Percentiles rank a stretch among this genome's conserved stretches.
Evolutionary conservation across 2,888 invertebrate genomes (phyloP).

Genomic region (Epirrita christyi): DNA sequence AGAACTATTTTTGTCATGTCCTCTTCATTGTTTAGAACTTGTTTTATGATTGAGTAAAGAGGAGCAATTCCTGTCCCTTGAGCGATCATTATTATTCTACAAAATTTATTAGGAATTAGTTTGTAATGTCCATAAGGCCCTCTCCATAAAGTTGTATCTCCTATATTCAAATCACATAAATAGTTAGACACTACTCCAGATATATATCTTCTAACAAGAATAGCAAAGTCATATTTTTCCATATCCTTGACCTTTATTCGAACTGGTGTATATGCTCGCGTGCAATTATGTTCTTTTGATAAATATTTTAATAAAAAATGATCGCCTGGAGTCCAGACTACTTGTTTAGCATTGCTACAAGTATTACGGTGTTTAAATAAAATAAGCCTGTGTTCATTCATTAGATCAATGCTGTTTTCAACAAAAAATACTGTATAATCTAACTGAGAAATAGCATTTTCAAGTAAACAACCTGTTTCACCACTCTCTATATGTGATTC

Average conservation of each 20-base stretch:
- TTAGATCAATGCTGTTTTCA: slow-evolving; percentile 46
- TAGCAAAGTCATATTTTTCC: slow-evolving; percentile 76
- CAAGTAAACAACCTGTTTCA: slow-evolving; percentile 14
- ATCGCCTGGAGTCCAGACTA: slow-evolving; percentile 71
- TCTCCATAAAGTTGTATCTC: slow-evolving; percentile 86
- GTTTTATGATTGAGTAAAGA: slow-evolving; percentile 86
- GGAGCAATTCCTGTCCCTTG: slow-evolving; percentile 92
- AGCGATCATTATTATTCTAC: slow-evolving; percentile 75
- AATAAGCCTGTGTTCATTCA: slow-evolving; percentile 57
- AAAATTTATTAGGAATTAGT: slow-evolving; percentile 68
- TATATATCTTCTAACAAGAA: slow-evolving; percentile 86
- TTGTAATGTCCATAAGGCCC: slow-evolving; percentile 89
- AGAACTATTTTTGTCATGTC: slow-evolving; percentile 87
- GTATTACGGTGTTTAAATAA: slow-evolving; percentile 50
- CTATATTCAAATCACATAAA: slow-evolving; percentile 71
- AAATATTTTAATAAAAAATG: slow-evolving; percentile 70
- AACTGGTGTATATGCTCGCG: slow-evolving; percentile 74
- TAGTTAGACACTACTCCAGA: slow-evolving; percentile 85
- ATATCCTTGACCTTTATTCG: slow-evolving; percentile 37
- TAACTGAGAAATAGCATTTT: slow-evolving; percentile 68
- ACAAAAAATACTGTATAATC: slow-evolving; percentile 64
- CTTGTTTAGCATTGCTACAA: slow-evolving; percentile 35
- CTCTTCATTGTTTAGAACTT: slow-evolving; percentile 87
- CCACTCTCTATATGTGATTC: slow-evolving; percentile 47
- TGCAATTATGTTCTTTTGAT: slow-evolving; percentile 44